Evolutionary conservation across 1,140 invertebrate species (phyloP), one percentile per base, ranked within the genome.

Genomic region (Bombus confusus): DNA sequence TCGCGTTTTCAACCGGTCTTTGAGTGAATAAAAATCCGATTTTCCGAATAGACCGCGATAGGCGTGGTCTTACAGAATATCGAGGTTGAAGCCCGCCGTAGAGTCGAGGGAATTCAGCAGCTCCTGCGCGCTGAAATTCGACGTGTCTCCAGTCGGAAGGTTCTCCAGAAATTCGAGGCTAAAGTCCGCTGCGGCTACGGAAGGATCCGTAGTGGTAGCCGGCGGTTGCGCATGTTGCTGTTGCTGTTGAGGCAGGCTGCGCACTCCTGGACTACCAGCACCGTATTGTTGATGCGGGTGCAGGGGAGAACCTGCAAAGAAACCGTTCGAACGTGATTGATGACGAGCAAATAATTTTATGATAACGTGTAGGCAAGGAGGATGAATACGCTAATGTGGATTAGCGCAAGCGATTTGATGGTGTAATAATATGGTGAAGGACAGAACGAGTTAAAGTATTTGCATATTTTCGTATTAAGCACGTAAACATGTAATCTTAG

Each of bases 141-240:
- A 96, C 68, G 97, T 95, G 91, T 97, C 97, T 37, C 96, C 96
- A 77, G 97, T 96, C 64, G 97, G 96, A 92, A 98, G 96, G 93
- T 97, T 97, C 90, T 98, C 97, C n/a, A 98, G 94, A 94, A 98
- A 97, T 95, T 98, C 97, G 86, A 98, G 95, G 93, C 96, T 97
- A 91, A 98, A 97, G 92, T 98, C 97, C 37, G 96, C 95, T 1
- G 97, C 93, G 69, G 92, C 91, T 22, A 95, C 94, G 66, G 94
- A 93, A 8, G 94, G 94, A 87, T 93, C 95, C 89, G 87, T 92
- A 86, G 93, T 93, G 89, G 90, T 93, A 91, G 87, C 93, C 86
- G 91, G 92, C 80, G 91, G 94, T 88, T 94, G 95, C 41, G 88
- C 89, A 66, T 94, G 93, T 41, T 92, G 94, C 59, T 94, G 95